Percentiles rank a stretch among this genome's conserved stretches.
Evolutionary conservation across 53 echinoderm and acorn worm genomes (phyloP).

Genomic region (Stichopus horrens): DNA sequence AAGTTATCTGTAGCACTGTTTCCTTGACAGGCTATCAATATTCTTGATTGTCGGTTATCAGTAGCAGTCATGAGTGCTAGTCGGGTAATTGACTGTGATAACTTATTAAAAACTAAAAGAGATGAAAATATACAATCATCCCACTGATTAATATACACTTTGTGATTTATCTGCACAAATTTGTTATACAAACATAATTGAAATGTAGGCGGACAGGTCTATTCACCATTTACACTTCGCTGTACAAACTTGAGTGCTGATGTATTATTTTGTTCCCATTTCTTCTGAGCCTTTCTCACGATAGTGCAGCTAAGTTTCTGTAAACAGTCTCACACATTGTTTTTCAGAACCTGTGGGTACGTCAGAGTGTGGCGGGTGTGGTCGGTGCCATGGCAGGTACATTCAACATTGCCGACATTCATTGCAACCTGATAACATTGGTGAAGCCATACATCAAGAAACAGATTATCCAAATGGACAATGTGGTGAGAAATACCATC

Average conservation of each 20-base stretch:
- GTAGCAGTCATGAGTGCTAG: no score
- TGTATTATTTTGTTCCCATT: not conserved
- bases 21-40: no score
- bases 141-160: not conserved
- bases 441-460: slow-evolving; percentile 89
- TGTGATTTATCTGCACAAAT: not conserved
- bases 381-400: slow-evolving; percentile 77
- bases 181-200: not conserved
- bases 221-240: no score
- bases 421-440: slow-evolving; percentile 84
- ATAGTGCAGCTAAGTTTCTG: not conserved
- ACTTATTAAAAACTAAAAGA: no score
- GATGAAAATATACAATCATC: no score
- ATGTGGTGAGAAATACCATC: slow-evolving; percentile 70
- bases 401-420: slow-evolving; percentile 94
- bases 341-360: slow-evolving; percentile 81
- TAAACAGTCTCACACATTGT: not conserved
- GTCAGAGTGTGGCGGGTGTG: slow-evolving; percentile 87
- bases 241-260: no score
- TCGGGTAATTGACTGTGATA: no score
- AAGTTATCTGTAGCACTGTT: no score
- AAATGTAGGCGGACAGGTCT: no score
- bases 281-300: not conserved
- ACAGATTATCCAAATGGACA: slow-evolving; percentile 88
- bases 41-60: no score